A percentile compares a stretch with the other conserved stretches of the same genome.
Conservation (phyloP, 2,113 vertebrate genomes). For the Columbina picui region DNA sequence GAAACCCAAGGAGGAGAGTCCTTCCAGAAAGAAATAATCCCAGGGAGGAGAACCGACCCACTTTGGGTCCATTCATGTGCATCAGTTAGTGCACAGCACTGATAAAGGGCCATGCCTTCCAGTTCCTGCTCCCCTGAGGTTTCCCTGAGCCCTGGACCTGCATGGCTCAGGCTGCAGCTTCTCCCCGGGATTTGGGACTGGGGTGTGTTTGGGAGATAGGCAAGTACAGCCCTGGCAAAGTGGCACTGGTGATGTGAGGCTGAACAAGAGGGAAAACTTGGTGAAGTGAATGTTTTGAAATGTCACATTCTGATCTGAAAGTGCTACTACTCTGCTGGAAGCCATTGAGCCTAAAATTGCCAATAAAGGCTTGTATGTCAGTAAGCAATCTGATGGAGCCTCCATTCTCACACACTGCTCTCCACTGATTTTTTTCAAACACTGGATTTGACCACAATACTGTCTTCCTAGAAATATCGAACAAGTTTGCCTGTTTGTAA, state of each 20-base stretch:
- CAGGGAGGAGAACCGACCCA: background rate
- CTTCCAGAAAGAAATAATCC: background rate
- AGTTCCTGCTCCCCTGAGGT: background rate
- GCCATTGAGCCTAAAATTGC: background rate
- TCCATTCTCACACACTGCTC: background rate
- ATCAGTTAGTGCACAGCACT: background rate
- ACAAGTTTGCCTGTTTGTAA: background rate
- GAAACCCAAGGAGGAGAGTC: background rate
- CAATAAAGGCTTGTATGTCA: background rate
- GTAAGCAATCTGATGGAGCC: background rate
- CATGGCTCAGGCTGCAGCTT: background rate
- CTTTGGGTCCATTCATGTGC: background rate
- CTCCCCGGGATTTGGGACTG: background rate
- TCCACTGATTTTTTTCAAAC: background rate
- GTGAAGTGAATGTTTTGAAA: background rate
- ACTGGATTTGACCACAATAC: background rate
- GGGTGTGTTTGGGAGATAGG: background rate
- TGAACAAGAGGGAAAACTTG: background rate
- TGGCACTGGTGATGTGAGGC: background rate
- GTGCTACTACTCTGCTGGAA: background rate
- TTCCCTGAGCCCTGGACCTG: background rate
- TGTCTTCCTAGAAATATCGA: background rate
- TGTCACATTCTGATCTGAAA: background rate
- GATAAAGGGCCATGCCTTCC: background rate
- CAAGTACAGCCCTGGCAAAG: background rate